Percentiles rank a stretch among this genome's conserved stretches.
Evolutionary conservation across 1,140 invertebrate genomes (phyloP).

Genomic region (Colletes latitarsis): DNA sequence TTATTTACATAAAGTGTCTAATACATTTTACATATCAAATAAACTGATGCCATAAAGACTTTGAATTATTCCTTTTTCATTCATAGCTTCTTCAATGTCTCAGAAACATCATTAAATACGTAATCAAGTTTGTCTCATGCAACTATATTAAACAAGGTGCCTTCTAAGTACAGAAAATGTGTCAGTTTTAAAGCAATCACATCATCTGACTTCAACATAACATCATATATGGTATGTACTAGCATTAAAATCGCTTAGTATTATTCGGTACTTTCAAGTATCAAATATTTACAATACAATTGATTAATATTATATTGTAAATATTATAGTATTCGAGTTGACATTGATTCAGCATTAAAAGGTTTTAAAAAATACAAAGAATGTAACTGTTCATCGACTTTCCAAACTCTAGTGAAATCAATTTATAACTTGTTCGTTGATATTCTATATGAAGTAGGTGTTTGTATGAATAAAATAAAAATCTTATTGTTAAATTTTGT

Average conservation of each 20-base stretch:
- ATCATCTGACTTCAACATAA: constrained; percentile 66
- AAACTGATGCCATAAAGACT: not conserved
- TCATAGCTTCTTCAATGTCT: constrained; percentile 73
- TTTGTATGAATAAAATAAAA: no score
- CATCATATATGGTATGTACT: constrained; percentile 68
- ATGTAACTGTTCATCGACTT: not conserved
- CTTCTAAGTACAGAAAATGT: constrained; percentile 23
- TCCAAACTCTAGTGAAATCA: not conserved
- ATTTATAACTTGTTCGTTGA: not conserved
- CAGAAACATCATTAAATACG: constrained; percentile 72
- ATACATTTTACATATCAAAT: not conserved
- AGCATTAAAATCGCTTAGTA: constrained; percentile 12
- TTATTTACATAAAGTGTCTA: not conserved
- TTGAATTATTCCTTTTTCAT: constrained; percentile 54
- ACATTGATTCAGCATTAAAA: constrained; percentile 12
- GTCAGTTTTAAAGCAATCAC: constrained; percentile 35
- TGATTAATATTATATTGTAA: not conserved
- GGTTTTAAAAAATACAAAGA: not conserved
- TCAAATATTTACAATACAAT: constrained; percentile 17
- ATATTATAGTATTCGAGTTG: constrained; percentile 4
- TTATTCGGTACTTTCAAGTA: not conserved
- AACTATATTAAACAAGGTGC: constrained; percentile 25
- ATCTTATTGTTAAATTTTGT: not conserved
- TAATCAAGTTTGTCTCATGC: constrained; percentile 59
- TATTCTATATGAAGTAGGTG: not conserved